Conservation (phyloP, 2,797 vertebrate genomes). For the Linurgus olivaceus region DNA sequence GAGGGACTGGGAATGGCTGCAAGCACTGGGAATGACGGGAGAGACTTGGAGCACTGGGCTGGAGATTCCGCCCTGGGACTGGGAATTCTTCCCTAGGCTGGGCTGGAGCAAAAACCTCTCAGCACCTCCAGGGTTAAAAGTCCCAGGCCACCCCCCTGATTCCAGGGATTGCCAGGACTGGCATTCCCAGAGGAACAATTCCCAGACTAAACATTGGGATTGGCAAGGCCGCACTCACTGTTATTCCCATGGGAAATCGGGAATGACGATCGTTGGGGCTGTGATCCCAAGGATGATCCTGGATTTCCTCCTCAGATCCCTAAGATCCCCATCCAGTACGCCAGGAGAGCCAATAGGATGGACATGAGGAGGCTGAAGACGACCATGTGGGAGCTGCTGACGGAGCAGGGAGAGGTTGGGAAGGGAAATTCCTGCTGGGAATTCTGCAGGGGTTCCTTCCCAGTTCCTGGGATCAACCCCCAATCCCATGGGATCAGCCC, state of each 20-base stretch:
- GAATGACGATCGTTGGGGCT: rapidly evolving
- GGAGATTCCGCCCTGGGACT: neutral
- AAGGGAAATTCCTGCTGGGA: neutral
- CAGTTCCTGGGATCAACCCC: neutral
- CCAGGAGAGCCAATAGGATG: conserved; percentile 91
- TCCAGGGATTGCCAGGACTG: neutral
- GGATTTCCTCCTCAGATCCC: conserved; percentile 77
- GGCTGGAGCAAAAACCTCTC: neutral
- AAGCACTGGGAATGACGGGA: neutral
- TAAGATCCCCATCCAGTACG: conserved; percentile 89
- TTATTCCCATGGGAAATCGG: neutral
- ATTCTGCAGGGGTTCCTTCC: neutral
- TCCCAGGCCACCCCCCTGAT: rapidly evolving
- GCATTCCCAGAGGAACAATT: neutral
- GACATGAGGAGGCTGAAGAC: conserved; percentile 92
- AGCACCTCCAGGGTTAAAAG: neutral
- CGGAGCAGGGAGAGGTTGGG: conserved; percentile 54
- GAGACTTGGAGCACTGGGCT: neutral
- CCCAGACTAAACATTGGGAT: neutral
- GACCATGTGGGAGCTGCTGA: conserved; percentile 89
- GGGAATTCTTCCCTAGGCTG: neutral
- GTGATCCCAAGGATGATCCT: neutral
- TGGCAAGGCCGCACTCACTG: rapidly evolving
- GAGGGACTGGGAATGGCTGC: neutral
- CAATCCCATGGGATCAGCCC: neutral